A percentile compares a stretch with the other conserved stretches of the same genome.
phyloP scores from a whole-genome alignment of 2,113 vertebrate species.

The Sorex araneus region DNA sequence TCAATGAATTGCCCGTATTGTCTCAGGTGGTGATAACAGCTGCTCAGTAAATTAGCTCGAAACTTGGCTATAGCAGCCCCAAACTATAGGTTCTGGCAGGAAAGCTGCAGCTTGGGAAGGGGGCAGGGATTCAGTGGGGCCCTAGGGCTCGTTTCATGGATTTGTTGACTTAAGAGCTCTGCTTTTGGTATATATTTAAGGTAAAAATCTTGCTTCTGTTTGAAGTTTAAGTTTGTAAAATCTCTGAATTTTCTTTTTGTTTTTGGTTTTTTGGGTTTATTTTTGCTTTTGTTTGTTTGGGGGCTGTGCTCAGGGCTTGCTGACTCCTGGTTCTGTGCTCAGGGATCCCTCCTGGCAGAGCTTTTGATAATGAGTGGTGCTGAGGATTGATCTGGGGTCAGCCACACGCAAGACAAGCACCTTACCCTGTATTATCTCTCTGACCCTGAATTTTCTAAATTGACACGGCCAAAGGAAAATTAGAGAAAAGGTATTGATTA shows the following conservation, averaged over 20 bases:
- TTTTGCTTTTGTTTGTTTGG: no score
- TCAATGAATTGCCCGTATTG: neutral
- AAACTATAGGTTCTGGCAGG: neutral
- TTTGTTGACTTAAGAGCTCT: neutral
- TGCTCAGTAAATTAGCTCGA: neutral
- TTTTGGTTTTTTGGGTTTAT: neutral
- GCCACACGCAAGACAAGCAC: no score
- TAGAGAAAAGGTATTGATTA: neutral
- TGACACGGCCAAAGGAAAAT: neutral
- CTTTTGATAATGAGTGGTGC: no score
- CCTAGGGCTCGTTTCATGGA: neutral
- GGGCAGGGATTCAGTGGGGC: neutral
- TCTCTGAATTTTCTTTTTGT: no score
- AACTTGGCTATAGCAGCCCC: neutral
- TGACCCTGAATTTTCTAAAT: neutral
- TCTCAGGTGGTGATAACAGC: neutral
- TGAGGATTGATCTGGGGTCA: no score
- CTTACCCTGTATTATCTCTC: no score
- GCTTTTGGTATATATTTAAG: neutral
- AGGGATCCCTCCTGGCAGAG: no score
- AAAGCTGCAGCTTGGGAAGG: neutral
- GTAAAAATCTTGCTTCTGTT: neutral
- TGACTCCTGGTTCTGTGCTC: no score
- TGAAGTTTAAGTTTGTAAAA: constrained; percentile 42
- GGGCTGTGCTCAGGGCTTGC: no score